These are phyloP conservation scores for Emmelina monodactyla DNA, from an alignment of 2,888 invertebrate species.

Conservation along the genomic window DNA sequence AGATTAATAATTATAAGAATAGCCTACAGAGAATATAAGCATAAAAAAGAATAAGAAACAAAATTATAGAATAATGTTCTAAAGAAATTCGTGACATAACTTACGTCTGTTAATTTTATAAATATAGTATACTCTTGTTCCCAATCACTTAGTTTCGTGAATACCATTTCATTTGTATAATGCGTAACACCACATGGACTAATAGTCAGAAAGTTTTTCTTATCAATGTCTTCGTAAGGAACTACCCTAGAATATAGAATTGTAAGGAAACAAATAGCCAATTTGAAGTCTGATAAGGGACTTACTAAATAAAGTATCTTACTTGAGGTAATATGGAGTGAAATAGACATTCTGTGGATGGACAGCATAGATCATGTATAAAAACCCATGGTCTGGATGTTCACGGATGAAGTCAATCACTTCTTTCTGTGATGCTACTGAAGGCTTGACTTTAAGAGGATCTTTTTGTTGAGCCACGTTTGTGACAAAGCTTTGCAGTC, in stretches of 20 bases:
- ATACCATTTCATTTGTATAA: slow-evolving; percentile 77
- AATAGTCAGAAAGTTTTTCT: slow-evolving; percentile 79
- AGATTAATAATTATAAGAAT: no score
- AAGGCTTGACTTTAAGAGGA: slow-evolving; percentile 47
- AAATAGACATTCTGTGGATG: slow-evolving; percentile 76
- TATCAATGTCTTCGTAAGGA: slow-evolving; percentile 73
- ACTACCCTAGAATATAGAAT: slow-evolving; percentile 68
- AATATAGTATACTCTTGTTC: slow-evolving; percentile 84
- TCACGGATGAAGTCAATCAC: slow-evolving; percentile 58
- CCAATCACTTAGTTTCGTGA: slow-evolving; percentile 81
- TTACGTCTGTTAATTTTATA: slow-evolving; percentile 75
- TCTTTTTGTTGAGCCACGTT: no score
- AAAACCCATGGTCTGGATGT: slow-evolving; percentile 69
- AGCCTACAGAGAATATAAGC: no score
- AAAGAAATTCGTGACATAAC: slow-evolving; percentile 8
- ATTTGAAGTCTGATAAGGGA: no score
- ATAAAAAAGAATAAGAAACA: no score
- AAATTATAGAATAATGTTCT: background rate
- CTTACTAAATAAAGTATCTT: slow-evolving; percentile 21
- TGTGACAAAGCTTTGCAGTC: no score
- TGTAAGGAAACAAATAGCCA: no score
- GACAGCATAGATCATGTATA: slow-evolving; percentile 80
- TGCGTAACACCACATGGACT: slow-evolving; percentile 85
- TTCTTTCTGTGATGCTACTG: slow-evolving; percentile 46
- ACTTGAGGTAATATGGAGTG: slow-evolving; percentile 79